Conservation (phyloP, 2,888 invertebrate species). For the Leptinotarsa haldemani region DNA sequence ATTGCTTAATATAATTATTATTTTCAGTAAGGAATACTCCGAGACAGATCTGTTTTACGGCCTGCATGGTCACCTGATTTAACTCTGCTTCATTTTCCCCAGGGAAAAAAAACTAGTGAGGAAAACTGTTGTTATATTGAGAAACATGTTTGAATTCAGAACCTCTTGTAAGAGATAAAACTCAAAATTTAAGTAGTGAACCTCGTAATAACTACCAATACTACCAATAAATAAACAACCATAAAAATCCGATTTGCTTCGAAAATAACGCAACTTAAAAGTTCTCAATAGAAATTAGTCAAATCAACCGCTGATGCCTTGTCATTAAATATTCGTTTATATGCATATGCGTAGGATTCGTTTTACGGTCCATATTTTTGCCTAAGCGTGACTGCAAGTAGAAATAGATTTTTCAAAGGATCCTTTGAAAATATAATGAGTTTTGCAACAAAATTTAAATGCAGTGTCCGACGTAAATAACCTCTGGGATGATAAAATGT, state of each 20-base stretch:
- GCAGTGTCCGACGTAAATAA: neutral
- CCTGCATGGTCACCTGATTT: no score
- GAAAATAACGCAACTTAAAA: neutral
- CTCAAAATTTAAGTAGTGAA: no score
- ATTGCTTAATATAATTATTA: no score
- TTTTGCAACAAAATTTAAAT: neutral
- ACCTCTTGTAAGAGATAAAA: neutral
- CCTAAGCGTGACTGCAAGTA: neutral
- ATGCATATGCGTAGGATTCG: constrained; percentile 3
- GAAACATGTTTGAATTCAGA: no score
- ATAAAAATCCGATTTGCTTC: neutral
- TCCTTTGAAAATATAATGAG: constrained; percentile 2
- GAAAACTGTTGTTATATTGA: no score
- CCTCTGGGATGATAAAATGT: no score
- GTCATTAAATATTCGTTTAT: constrained; percentile 12
- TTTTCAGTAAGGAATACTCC: no score
- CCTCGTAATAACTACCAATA: no score
- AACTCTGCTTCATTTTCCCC: no score
- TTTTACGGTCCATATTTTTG: constrained; percentile 10
- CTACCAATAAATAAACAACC: neutral
- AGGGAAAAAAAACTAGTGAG: no score
- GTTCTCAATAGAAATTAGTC: neutral
- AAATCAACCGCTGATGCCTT: neutral
- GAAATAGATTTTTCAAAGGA: constrained; percentile 12
- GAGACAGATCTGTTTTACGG: no score